Conservation (phyloP, 2,113 vertebrate genomes). For the Hyperoodon ampullatus region DNA sequence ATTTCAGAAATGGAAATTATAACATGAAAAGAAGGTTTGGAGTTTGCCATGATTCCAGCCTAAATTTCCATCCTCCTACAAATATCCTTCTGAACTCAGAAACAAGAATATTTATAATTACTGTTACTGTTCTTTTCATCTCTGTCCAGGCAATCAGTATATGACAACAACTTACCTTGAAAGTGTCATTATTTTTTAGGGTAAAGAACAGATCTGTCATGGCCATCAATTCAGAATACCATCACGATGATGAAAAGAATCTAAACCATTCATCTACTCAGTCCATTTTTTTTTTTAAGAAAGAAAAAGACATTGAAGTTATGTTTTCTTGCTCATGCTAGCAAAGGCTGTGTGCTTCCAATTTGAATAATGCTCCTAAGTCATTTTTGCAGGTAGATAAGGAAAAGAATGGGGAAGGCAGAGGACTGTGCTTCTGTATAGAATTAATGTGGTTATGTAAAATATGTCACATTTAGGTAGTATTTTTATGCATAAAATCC, state of each 20-base stretch:
- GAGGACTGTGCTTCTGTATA: neutral
- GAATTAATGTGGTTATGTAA: slow-evolving; percentile 58
- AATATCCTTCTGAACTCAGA: slow-evolving; percentile 14
- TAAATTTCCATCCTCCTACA: neutral
- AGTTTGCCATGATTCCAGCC: slow-evolving; percentile 21
- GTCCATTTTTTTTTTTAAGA: neutral
- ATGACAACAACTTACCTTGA: slow-evolving; percentile 14
- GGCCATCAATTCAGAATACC: slow-evolving; percentile 40
- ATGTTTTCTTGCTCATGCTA: neutral
- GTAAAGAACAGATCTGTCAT: neutral
- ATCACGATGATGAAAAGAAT: slow-evolving; percentile 33
- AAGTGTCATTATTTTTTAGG: slow-evolving; percentile 7
- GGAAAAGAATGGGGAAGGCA: neutral
- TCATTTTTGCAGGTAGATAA: slow-evolving; percentile 35
- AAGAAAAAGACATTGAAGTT: neutral
- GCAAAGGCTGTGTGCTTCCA: neutral
- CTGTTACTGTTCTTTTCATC: neutral
- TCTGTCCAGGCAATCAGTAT: neutral
- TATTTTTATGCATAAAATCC: slow-evolving; percentile 47
- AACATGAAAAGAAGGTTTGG: slow-evolving; percentile 8
- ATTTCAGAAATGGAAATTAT: slow-evolving; percentile 3
- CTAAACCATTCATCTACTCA: neutral
- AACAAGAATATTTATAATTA: neutral
- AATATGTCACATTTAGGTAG: slow-evolving; percentile 50
- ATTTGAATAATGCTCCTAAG: neutral